Percentiles rank a stretch among this genome's conserved stretches.
Conservation (phyloP, 2,113 vertebrate species). For the Corapipo altera region DNA sequence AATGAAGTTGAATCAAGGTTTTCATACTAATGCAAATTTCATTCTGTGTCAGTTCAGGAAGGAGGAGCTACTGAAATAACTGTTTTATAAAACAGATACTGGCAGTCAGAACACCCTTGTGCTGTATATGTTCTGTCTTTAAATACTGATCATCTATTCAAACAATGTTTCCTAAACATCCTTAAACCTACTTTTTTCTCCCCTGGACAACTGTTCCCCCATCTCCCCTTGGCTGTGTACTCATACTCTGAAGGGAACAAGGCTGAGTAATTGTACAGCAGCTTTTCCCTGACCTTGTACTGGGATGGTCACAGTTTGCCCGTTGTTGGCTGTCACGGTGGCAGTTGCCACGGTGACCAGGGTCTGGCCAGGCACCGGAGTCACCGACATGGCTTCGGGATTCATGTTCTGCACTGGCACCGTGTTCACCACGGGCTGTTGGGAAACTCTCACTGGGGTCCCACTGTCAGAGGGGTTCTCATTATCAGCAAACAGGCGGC, state of each 20-base stretch:
- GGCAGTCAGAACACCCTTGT: neutral
- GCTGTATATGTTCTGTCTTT: neutral
- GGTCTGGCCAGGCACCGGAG: conserved; percentile 84
- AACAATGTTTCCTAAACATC: neutral
- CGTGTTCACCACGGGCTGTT: conserved; percentile 66
- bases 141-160: neutral
- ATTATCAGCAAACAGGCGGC: conserved; percentile 74
- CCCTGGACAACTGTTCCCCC: fast-evolving
- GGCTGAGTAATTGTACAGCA: fast-evolving
- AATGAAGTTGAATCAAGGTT: neutral
- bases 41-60: neutral
- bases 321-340: conserved; percentile 83
- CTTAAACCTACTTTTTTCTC: neutral
- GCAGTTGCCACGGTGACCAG: conserved; percentile 89
- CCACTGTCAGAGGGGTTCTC: conserved; percentile 52
- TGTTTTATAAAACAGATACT: fast-evolving
- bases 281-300: conserved; percentile 77
- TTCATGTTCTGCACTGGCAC: conserved; percentile 73
- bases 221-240: neutral
- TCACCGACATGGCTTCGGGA: conserved; percentile 72
- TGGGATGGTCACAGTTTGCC: conserved; percentile 84
- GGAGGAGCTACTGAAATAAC: neutral
- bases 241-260: neutral
- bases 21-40: neutral
- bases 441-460: conserved; percentile 48